Percentiles rank a stretch among this genome's conserved stretches.
Evolutionary conservation across 2,888 invertebrate species (phyloP).

Genomic region (Fragum fragum): DNA sequence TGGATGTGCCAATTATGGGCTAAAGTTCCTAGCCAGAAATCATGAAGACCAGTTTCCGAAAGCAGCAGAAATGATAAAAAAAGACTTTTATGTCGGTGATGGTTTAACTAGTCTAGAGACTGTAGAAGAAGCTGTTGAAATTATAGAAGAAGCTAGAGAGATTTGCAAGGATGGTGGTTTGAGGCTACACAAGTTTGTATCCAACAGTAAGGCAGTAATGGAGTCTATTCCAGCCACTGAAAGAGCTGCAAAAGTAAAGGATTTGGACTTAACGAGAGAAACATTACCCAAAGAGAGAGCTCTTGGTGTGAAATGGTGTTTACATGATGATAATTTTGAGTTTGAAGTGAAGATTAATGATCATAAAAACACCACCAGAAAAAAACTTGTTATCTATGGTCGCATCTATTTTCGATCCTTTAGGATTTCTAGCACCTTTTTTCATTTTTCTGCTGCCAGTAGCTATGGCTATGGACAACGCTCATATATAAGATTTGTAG

Average conservation of each 20-base stretch:
- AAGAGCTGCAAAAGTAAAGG: conserved; percentile 30
- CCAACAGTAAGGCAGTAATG: conserved; percentile 60
- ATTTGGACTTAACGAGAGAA: conserved; percentile 29
- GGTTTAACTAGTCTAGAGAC: conserved; percentile 30
- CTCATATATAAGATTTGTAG: conserved; percentile 55
- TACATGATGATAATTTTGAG: conserved; percentile 54
- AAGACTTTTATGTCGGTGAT: conserved; percentile 51
- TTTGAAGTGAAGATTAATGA: conserved; percentile 28
- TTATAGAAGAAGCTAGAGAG: conserved; percentile 30
- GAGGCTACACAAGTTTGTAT: conserved; percentile 56
- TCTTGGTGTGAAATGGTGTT: conserved; percentile 57
- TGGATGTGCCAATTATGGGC: conserved; percentile 50
- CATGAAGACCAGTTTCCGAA: conserved; percentile 33
- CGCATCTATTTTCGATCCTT: conserved; percentile 61
- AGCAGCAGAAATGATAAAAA: conserved; percentile 24
- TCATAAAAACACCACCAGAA: neutral
- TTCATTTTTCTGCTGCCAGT: conserved; percentile 60
- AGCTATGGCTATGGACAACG: conserved; percentile 55
- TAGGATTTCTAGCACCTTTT: conserved; percentile 67
- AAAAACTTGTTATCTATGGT: conserved; percentile 55
- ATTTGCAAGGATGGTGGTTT: conserved; percentile 50
- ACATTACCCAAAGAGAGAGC: conserved; percentile 49
- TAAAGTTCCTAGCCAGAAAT: conserved; percentile 30
- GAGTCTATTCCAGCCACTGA: conserved; percentile 37
- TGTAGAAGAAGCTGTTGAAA: conserved; percentile 34